Conservation (phyloP, 2,888 invertebrate genomes). For the Mythimna pallens region DNA sequence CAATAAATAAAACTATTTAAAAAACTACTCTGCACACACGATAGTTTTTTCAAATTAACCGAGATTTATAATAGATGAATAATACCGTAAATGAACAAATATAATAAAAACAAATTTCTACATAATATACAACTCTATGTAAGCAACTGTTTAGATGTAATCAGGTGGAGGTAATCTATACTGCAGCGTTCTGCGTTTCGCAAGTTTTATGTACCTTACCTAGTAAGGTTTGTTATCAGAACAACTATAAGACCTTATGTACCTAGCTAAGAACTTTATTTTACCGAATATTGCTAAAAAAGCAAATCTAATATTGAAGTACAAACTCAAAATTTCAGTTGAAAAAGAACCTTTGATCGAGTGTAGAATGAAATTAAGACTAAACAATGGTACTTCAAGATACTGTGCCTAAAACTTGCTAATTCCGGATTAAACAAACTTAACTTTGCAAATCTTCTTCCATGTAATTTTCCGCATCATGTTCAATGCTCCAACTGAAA, state of each 20-base stretch:
- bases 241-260: not conserved
- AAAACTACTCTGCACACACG: not conserved
- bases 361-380: not conserved
- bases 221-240: not conserved
- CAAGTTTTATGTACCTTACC: too few relatives aligned
- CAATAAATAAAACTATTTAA: too few relatives aligned
- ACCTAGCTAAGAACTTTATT: not conserved
- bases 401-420: not conserved
- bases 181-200: too few relatives aligned
- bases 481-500: conserved; percentile 5
- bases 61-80: too few relatives aligned
- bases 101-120: not conserved
- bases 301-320: not conserved
- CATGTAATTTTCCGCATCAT: not conserved
- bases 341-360: not conserved
- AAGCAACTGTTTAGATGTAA: not conserved
- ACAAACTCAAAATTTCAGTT: not conserved
- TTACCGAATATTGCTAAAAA: not conserved
- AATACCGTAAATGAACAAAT: too few relatives aligned
- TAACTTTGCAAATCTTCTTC: conserved; percentile 2
- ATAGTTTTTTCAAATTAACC: not conserved
- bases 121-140: not conserved
- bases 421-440: not conserved
- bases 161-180: not conserved
- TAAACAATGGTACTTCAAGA: not conserved